Percentiles rank a stretch among this genome's conserved stretches.
These are phyloP conservation scores for Cremastinae sp. DNA, from an alignment of 2,888 invertebrate species.

Conservation along the genomic window DNA sequence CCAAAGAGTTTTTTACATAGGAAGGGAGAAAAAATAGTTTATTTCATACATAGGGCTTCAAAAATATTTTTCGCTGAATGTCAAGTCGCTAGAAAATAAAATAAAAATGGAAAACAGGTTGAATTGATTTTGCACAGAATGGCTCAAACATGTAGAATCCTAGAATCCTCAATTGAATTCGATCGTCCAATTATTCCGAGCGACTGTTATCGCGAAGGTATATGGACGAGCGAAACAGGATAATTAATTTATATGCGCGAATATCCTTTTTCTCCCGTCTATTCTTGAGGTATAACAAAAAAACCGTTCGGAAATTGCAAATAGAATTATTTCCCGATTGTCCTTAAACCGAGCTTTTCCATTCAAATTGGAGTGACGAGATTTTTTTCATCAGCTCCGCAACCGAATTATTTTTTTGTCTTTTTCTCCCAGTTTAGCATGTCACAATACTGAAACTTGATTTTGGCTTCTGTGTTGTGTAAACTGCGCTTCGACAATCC, in stretches of 20 bases:
- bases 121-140: neutral
- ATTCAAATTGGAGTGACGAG: neutral
- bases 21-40: too few relatives aligned
- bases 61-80: neutral
- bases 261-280: neutral
- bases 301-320: neutral
- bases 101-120: conserved; percentile 8
- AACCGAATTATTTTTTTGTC: conserved; percentile 3
- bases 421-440: too few relatives aligned
- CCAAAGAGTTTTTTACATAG: too few relatives aligned
- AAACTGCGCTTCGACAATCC: conserved; percentile 26
- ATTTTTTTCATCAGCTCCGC: neutral
- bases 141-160: neutral
- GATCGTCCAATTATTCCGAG: conserved; percentile 45
- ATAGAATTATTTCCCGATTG: neutral
- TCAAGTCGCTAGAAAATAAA: neutral
- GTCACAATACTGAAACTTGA: neutral
- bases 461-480: neutral
- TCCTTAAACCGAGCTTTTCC: too few relatives aligned
- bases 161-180: conserved; percentile 26
- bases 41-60: too few relatives aligned
- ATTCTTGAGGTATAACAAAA: conserved; percentile 12
- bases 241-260: conserved; percentile 27
- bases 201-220: conserved; percentile 19
- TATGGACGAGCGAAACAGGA: conserved; percentile 9